These are phyloP conservation scores for Rhopalosiphum nymphaeae DNA, from an alignment of 2,888 invertebrate genomes.

Conservation along the genomic window DNA sequence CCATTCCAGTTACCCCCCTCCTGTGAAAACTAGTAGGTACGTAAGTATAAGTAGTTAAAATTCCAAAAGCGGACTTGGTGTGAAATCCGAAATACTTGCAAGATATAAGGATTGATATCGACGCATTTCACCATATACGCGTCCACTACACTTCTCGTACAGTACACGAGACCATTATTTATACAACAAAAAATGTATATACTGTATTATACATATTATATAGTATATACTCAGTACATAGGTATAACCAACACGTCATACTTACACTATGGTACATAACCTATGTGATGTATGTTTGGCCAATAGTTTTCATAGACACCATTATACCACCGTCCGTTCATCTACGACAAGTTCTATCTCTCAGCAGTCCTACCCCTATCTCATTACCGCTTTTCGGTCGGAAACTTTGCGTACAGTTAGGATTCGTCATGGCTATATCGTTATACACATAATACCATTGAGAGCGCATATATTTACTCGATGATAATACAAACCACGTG, in stretches of 20 bases:
- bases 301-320: too few species aligned
- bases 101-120: neutral
- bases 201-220: too few species aligned
- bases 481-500: neutral
- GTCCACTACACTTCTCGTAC: neutral
- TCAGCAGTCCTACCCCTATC: too few species aligned
- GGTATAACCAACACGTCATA: neutral
- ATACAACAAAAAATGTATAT: too few species aligned
- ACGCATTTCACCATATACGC: neutral
- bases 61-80: neutral
- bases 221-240: too few species aligned
- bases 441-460: neutral
- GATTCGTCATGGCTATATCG: neutral
- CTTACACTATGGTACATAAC: too few species aligned
- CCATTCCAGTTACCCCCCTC: too few species aligned
- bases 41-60: too few species aligned
- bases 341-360: neutral
- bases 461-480: too few species aligned
- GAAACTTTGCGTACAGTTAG: neutral
- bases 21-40: too few species aligned
- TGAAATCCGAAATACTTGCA: neutral
- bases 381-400: neutral
- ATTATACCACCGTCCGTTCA: neutral
- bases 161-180: neutral
- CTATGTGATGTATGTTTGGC: too few species aligned